Percentiles rank a stretch among this genome's conserved stretches.
Evolutionary conservation across 2,888 invertebrate species (phyloP).

Genomic region (Drosophila paranaensis): DNA sequence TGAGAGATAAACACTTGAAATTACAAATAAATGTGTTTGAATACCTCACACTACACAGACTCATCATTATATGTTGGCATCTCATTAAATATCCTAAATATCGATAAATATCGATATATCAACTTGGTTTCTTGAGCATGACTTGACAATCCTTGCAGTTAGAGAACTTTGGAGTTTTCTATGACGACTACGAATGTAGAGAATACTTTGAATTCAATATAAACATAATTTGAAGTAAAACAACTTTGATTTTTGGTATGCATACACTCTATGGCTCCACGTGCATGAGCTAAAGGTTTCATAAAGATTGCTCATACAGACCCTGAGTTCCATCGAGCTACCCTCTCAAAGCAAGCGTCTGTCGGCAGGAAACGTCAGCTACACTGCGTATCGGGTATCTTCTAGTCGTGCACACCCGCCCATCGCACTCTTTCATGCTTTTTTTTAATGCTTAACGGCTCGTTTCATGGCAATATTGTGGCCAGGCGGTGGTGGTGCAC

Average conservation of each 20-base stretch:
- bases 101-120: not conserved
- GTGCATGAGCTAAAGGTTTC: not conserved
- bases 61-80: not conserved
- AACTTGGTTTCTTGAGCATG: not conserved
- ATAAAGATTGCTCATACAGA: rapidly evolving
- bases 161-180: not conserved
- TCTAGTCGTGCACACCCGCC: not conserved
- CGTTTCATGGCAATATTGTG: constrained; percentile 50
- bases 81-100: not conserved
- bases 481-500: constrained; percentile 11
- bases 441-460: constrained; percentile 51
- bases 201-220: not conserved
- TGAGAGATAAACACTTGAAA: too few relatives aligned
- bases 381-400: not conserved
- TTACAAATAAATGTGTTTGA: too few relatives aligned
- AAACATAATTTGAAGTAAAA: too few relatives aligned
- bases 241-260: too few relatives aligned
- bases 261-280: not conserved
- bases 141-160: not conserved
- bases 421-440: not conserved
- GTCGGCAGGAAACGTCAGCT: not conserved
- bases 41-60: too few relatives aligned
- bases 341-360: too few relatives aligned
- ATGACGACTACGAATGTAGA: rapidly evolving
- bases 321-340: not conserved